Base-by-base conservation (phyloP, 2,888 invertebrate genomes). In the Serripes groenlandicus region DNA sequence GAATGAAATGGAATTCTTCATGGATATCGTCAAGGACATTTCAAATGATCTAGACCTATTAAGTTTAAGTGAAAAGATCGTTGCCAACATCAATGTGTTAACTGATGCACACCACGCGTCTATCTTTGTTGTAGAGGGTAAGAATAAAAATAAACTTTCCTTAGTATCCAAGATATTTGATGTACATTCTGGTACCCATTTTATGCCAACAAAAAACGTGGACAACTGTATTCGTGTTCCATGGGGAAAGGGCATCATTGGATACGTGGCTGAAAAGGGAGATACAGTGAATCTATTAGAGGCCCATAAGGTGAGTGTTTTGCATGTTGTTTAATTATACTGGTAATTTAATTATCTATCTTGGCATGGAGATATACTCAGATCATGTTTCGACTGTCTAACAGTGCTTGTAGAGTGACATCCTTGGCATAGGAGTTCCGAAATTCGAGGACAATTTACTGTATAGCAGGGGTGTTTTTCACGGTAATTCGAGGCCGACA, bases 11-110 rank as follows among this genome's bases (percentile, higher is more conserved):
- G 95, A 95, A 80, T 96, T 96, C 91, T 95, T 96, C 89, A 92
- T 95, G 81, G 95, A 95, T 87, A 95, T 95, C 83, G 95, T 96
- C 32, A 94, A 95, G 80, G 96, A 96, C 89, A 95, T 95, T 69
- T 95, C 95, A 37, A 95, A 95, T 69, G 96, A 96, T 87, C 92
- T 96, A 73, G 95, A 95, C 90, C 93, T 95, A 15, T 94, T 93
- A 88, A 95, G 95, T 77, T 91, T 96, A 56, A 95, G 95, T 42
- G 93, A 95, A 71, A 95, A 95, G 90, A 95, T 95, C 64, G 94
- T 95, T n/a, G 95, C 95, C 75, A 95, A 95, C 90, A 91, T 95
- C 66, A 92, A 94, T 70, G 95, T 95, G 21, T 91, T 96, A 54
- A 90, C 95, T 71, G 95, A 95, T 88, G 95, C 95, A 9, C 95